Evolutionary conservation across 1,140 invertebrate genomes (phyloP).

Genomic region (Drosophila azteca): DNA sequence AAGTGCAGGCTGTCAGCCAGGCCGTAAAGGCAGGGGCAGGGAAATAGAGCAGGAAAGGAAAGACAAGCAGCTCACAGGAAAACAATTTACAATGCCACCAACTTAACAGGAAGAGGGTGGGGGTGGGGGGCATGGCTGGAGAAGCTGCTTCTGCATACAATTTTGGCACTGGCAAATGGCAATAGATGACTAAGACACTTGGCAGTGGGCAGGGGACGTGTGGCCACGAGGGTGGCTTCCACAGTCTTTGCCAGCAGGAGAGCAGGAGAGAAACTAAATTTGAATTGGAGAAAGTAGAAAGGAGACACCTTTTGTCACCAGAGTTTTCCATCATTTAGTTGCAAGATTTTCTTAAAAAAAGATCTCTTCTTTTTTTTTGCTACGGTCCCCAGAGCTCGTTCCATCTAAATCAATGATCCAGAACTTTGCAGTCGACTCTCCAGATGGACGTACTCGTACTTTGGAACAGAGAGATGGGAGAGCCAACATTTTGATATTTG

Average conservation of each 20-base stretch:
- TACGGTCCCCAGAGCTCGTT: conserved; percentile 30
- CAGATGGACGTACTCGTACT: conserved; percentile 28
- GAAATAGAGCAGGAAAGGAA: conserved; percentile 49
- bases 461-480: conserved; percentile 32
- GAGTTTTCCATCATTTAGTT: neutral
- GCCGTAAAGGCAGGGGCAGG: conserved; percentile 8
- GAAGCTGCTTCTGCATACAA: conserved; percentile 42
- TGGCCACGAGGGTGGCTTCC: conserved; percentile 27
- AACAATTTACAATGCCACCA: conserved; percentile 78
- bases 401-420: conserved; percentile 39
- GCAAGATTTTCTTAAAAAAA: neutral
- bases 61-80: conserved; percentile 63
- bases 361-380: neutral
- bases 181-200: conserved; percentile 51
- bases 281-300: neutral
- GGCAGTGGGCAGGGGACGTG: conserved; percentile 24
- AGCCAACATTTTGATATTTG: conserved; percentile 66
- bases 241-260: conserved; percentile 11
- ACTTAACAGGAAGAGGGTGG: conserved; percentile 44
- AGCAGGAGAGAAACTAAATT: conserved; percentile 4
- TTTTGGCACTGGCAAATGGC: conserved; percentile 73
- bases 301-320: neutral
- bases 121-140: neutral
- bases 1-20: conserved; percentile 40
- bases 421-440: conserved; percentile 52